Conservation (phyloP, 2,113 vertebrate species). For the Callionymus lyra region DNA sequence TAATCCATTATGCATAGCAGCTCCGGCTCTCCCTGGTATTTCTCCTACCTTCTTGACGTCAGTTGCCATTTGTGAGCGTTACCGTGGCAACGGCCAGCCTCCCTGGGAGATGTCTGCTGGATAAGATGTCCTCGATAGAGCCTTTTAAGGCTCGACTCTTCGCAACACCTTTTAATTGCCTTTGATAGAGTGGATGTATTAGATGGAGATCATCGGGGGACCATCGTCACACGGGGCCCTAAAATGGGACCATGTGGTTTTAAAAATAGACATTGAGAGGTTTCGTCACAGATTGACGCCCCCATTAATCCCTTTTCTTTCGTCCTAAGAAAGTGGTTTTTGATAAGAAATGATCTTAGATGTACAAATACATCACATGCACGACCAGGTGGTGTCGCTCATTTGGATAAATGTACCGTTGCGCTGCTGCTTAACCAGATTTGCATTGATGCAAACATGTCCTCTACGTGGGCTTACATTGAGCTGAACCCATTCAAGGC, state of each 20-base stretch:
- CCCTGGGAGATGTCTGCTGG: conserved; percentile 76
- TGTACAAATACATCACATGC: no score
- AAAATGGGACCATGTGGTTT: conserved; percentile 7
- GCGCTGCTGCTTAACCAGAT: conserved; percentile 4
- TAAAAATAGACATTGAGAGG: conserved; percentile 22
- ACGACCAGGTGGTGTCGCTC: no score
- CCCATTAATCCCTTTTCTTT: no score
- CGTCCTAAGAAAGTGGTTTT: no score
- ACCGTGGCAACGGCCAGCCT: conserved; percentile 81
- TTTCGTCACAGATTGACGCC: conserved; percentile 23
- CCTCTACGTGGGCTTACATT: conserved; percentile 38
- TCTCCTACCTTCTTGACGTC: conserved; percentile 85
- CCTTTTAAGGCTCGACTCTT: conserved; percentile 71
- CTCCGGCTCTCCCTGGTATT: conserved; percentile 72
- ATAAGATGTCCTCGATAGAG: conserved; percentile 74
- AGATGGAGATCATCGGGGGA: conserved; percentile 16
- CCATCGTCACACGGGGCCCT: conserved; percentile 16
- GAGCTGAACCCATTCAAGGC: conserved; percentile 65
- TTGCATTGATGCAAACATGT: conserved; percentile 56
- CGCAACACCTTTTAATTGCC: conserved; percentile 60
- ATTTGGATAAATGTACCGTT: no score
- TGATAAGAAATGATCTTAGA: no score
- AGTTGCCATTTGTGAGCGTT: conserved; percentile 85
- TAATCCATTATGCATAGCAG: conserved; percentile 77
- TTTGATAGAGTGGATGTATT: conserved; percentile 46